These are phyloP conservation scores for Phyllotis vaccarum DNA, from an alignment of 2,797 vertebrate genomes.

Conservation along the genomic window DNA sequence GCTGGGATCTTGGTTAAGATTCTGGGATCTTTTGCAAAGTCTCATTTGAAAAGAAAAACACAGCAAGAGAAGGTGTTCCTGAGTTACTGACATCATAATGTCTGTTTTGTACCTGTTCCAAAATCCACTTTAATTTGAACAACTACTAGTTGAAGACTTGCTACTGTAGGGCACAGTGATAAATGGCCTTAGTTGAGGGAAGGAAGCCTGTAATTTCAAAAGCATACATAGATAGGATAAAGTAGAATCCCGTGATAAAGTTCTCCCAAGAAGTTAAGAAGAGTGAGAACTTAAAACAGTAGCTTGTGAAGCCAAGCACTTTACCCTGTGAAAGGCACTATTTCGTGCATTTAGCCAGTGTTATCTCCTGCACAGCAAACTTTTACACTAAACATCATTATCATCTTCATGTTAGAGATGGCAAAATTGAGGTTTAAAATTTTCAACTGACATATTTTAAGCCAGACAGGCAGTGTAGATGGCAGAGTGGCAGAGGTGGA, in stretches of 20 bases:
- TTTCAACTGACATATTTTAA: slow-evolving; percentile 31
- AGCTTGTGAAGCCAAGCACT: slow-evolving; percentile 34
- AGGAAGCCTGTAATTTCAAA: slow-evolving; percentile 17
- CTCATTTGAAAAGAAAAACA: slow-evolving; percentile 24
- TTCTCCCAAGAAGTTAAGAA: background rate
- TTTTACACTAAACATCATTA: slow-evolving; percentile 24
- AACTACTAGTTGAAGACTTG: slow-evolving; percentile 24
- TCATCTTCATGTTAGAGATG: slow-evolving; percentile 1
- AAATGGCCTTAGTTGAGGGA: slow-evolving; percentile 48
- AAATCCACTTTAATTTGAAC: slow-evolving; percentile 46
- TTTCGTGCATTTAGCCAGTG: background rate
- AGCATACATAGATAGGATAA: slow-evolving; percentile 32
- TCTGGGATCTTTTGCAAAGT: slow-evolving; percentile 22
- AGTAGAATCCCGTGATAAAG: slow-evolving; percentile 18
- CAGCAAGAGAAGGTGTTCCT: background rate
- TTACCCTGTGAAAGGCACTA: background rate
- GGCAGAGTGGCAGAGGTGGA: background rate
- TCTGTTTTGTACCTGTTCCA: slow-evolving; percentile 48
- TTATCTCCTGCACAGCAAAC: background rate
- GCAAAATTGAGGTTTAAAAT: slow-evolving; percentile 51
- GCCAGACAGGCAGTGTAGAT: background rate
- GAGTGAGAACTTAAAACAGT: slow-evolving; percentile 13
- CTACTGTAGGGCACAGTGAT: background rate
- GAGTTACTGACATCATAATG: slow-evolving; percentile 40
- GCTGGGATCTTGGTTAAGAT: background rate